phyloP scores from a whole-genome alignment of 2,113 vertebrate genomes.

The Tupaia chinensis region DNA sequence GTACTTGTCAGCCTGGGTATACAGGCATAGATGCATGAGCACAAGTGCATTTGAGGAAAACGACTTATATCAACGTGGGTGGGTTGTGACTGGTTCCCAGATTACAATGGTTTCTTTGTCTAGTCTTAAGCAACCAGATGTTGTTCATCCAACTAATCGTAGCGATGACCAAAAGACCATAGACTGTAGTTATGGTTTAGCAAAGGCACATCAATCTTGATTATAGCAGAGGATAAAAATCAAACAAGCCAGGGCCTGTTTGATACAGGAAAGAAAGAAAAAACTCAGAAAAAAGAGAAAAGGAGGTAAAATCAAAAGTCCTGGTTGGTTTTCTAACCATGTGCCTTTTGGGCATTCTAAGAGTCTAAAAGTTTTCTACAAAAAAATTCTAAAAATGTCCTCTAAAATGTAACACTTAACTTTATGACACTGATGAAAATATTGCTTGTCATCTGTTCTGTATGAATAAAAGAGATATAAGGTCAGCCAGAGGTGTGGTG shows the following conservation, averaged over 20 bases:
- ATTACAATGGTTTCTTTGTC: rapidly evolving
- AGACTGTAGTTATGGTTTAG: background rate
- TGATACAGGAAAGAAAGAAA: rapidly evolving
- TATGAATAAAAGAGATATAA: background rate
- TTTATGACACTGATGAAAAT: background rate
- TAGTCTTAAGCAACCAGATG: rapidly evolving
- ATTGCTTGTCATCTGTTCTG: background rate
- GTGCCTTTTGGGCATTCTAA: background rate
- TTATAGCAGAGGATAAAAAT: background rate
- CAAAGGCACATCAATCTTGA: no score
- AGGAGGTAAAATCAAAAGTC: no score
- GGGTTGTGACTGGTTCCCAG: background rate
- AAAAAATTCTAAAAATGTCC: background rate
- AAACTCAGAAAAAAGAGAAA: background rate
- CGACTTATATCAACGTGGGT: rapidly evolving
- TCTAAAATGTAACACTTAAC: background rate
- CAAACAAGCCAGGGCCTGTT: no score
- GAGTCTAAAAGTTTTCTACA: background rate
- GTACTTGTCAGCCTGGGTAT: background rate
- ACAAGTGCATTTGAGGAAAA: background rate
- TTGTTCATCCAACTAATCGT: background rate
- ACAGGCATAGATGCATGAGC: rapidly evolving
- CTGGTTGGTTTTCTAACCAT: background rate
- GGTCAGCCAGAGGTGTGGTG: no score
- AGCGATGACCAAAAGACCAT: rapidly evolving